These are phyloP conservation scores for Phrynocephalus guinanensis DNA, from an alignment of 2,797 vertebrate species.

Conservation along the genomic window DNA sequence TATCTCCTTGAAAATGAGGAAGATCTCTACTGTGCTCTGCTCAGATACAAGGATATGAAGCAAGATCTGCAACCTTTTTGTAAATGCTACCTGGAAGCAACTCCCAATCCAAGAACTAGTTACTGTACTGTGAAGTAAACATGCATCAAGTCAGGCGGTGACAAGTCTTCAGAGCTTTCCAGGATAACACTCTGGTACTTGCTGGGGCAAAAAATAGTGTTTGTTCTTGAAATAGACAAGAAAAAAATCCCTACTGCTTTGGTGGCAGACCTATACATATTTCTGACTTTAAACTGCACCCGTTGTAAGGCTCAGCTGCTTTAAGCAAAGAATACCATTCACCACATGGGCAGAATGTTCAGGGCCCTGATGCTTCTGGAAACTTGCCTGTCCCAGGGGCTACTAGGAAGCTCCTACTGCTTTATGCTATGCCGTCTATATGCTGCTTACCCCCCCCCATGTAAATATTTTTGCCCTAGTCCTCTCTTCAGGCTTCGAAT, in stretches of 20 bases:
- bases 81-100: neutral
- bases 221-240: neutral
- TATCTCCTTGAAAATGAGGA: neutral
- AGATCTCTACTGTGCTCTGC: neutral
- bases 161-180: neutral
- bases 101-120: neutral
- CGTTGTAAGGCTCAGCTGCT: neutral
- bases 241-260: neutral
- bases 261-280: neutral
- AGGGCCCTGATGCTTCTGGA: neutral
- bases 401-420: neutral
- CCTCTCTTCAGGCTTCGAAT: neutral
- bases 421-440: neutral
- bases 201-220: neutral
- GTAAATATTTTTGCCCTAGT: neutral
- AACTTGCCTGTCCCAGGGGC: too few relatives aligned
- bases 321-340: neutral
- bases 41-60: neutral
- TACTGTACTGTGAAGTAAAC: neutral
- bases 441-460: neutral
- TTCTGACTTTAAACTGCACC: conserved; percentile 5
- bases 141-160: neutral
- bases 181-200: neutral
- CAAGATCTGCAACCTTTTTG: neutral
- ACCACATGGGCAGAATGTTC: neutral